Percentiles rank a stretch among this genome's conserved stretches.
These are phyloP conservation scores for Gnathonemus echidnorhynchus DNA, from an alignment of 2,113 vertebrate species.

Conservation along the genomic window DNA sequence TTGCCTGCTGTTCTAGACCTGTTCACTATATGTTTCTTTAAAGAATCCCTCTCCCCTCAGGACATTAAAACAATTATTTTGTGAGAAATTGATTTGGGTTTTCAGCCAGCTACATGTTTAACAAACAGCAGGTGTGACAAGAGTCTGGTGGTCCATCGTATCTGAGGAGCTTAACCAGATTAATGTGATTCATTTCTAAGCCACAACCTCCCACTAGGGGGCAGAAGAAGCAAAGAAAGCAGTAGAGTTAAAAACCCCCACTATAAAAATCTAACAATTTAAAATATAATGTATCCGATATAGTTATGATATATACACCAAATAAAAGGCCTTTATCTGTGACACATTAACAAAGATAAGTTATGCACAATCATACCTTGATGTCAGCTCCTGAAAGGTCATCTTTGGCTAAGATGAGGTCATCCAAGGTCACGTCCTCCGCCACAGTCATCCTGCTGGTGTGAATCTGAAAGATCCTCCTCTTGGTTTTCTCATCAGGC, in stretches of 20 bases:
- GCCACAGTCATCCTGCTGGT: conserved; percentile 94
- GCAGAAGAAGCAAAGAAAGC: not conserved
- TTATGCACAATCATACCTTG: conserved; percentile 62
- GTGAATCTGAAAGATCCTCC: conserved; percentile 95
- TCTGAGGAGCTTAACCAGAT: not conserved
- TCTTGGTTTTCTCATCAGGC: conserved; percentile 95
- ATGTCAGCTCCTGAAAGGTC: conserved; percentile 96
- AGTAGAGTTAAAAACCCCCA: not conserved
- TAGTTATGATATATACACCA: not conserved
- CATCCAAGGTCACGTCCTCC: conserved; percentile 85
- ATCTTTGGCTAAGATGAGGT: conserved; percentile 94
- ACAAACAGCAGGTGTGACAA: not conserved
- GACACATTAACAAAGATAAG: not conserved
- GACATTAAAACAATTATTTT: not conserved
- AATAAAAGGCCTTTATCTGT: not conserved
- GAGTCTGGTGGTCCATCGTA: not conserved
- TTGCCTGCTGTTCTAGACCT: not conserved
- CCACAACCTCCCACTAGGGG: not conserved
- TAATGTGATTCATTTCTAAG: not conserved
- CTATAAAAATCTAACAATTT: not conserved
- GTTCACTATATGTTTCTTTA: not conserved
- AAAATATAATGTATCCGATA: not conserved
- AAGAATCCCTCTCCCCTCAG: not conserved
- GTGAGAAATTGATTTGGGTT: not conserved
- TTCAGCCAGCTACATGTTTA: not conserved